Evolutionary conservation across 2,888 invertebrate species (phyloP), one percentile per base, ranked within the genome.

Genomic region (Tiliacea aurago): DNA sequence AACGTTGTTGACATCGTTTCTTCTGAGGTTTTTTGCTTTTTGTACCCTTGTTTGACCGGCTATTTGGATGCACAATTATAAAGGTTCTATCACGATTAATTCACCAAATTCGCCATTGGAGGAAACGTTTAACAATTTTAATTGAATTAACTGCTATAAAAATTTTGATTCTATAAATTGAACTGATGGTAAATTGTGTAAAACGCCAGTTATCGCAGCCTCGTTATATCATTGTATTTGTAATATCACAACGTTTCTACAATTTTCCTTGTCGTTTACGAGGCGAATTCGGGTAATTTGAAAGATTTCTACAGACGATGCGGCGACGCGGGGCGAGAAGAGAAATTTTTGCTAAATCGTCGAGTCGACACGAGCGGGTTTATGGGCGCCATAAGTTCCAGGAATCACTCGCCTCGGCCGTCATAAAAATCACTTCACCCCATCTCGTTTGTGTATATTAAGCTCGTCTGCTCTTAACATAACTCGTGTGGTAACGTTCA

Each of bases 351-450:
- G 94, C 93, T 91, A 94, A 95, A 94, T 93, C 93, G 92, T 91
- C 93, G 94, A 93, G 91, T 93, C 90, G 89, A 91, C 91, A 91
- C 91, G 91, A 92, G 90, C 90, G 90, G 89, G 89, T 95, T 95
- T 96, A 95, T 95, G 92, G 94, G 85, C 87, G 93, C 93, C 90
- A 94, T 96, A 95, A 95, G 94, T 91, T 92, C 89, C 93, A 93
- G 91, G 90, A 92, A 92, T 91, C 93, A 91, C 92, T 92, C 90
- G 90, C 88, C 88, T 92, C 85, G 91, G 86, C 91, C 90, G 90
- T 91, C 92, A 92, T 95, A 95, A 95, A 94, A 95, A 94, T 93
- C 93, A 93, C 91, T 92, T 91, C 90, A 91, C 88, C 78, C 86
- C 86, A 84, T 84, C 85, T 81, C 83, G 81, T 81, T 84, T 82